Evolutionary conservation across 1,140 invertebrate species (phyloP), one percentile per base, ranked within the genome.

Genomic region (Brachionus plicatilis): DNA sequence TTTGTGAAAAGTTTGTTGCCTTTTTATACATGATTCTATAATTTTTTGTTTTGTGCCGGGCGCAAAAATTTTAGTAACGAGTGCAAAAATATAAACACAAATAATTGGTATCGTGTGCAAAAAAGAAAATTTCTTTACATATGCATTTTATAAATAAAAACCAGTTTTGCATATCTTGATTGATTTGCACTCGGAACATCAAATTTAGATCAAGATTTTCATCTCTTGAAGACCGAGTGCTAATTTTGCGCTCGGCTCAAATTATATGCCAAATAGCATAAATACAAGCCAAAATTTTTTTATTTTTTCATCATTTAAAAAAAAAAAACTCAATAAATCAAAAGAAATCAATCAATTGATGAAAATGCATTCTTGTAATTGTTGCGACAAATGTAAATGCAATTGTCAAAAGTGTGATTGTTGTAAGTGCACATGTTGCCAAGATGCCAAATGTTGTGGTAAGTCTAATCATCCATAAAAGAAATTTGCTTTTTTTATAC

Each of bases 351-450:
- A 41, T 65, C 41, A 47, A 50, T 56, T 14, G 9, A 82, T 45
- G 3, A 68, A 27, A 29, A 80, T 60, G 79, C 37, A 65, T 11
- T 65, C 43, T 14, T 82, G 79, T 41, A 60, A 82, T 2, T 82
- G 79, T 47, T 82, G 79, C 53, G 79, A 82, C 27, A 82, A 82
- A 68, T 82, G 79, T 50, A 20, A 33, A 24, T 82, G 79, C 41
- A 68, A 82, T 68, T 82, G 79, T 33, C 50, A 68, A 27, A 82
- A 68, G 11, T 82, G 79, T 27, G 60, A 60, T 33, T 65, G 60
- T 43, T 82, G 79, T 29, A 47, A 82, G 20, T 82, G 79, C 24
- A 41, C 27, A 33, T 82, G 79, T 45, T 82, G 79, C 14, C 20
- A 60, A 20, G 41, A 82, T 14, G 24, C 24, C 9, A 82, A 82